Base-by-base conservation (phyloP, 2,888 invertebrate genomes). In the Rapana venosa region DNA sequence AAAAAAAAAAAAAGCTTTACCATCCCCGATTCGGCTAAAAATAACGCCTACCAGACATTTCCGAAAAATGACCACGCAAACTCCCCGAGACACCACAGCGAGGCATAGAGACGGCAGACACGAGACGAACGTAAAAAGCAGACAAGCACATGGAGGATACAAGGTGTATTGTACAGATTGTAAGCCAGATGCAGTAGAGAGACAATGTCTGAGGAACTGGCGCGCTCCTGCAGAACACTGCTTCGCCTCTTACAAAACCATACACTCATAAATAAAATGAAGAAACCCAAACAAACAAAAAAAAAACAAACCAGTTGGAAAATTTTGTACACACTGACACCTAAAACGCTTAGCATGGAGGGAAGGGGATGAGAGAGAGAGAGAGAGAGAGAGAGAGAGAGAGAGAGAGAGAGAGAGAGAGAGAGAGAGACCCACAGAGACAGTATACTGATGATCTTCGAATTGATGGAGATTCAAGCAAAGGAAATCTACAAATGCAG, bases 171-270 rank as follows among this genome's bases (percentile, higher is more conserved):
- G 30, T 86, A 86, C 86, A 86, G 66, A 86, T n/a, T 86, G 86
- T 86, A 86, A 86, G 86, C 86, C 86, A 86, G 86, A 86, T 61
- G 86, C 86, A 86, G 86, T 58, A 86, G 58, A 66, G 86, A 86
- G 35, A 30, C 86, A 86, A 66, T 86, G 86, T 66, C 8, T 61
- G 84, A 66, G 86, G 66, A 86, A 86, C 26, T 26, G 26, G n/a
- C n/a, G 20, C 79, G 66, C 22, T 66, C 86, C 61, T 35, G 5
- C 61, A 61, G 22, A 15, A 22, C 86, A 86, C 30, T 86, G 86
- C 35, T 86, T 86, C 58, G 66, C 86, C 86, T 86, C 86, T 86
- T 86, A 85, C 58, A 56, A 47, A 47, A 85, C 84, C 56, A 85
- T 47, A 85, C 58, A 17, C 15, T 85, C 84, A 85, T 85, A 85